Percentiles rank a stretch among this genome's conserved stretches.
Evolutionary conservation across 2,113 vertebrate genomes (phyloP).

Genomic region (Cheirogaleus medius): DNA sequence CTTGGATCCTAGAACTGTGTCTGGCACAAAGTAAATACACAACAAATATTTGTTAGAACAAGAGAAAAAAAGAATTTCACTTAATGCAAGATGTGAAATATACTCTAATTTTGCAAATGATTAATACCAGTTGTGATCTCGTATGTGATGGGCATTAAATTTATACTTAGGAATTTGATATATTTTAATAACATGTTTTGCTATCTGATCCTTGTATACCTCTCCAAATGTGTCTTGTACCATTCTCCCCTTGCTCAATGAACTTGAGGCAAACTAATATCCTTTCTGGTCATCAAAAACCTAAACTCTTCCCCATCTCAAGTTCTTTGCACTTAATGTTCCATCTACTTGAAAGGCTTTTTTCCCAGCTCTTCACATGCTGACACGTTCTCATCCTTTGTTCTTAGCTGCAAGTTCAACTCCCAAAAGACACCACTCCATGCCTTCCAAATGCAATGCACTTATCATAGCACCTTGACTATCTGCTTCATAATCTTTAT

Average conservation of each 20-base stretch:
- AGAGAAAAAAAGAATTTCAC: neutral
- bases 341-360: neutral
- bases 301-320: neutral
- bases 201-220: neutral
- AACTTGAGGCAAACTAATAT: neutral
- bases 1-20: neutral
- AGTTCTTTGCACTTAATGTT: neutral
- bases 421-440: neutral
- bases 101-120: neutral
- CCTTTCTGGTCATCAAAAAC: neutral
- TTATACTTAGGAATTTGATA: neutral
- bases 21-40: neutral
- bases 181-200: neutral
- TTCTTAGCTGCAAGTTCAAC: neutral
- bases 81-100: neutral
- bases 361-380: neutral
- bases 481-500: neutral
- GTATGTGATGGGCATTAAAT: neutral
- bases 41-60: neutral
- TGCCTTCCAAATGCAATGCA: fast-evolving
- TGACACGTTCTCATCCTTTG: neutral
- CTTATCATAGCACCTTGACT: neutral
- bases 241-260: neutral
- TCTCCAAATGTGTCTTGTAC: neutral
- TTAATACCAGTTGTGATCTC: neutral